Conservation (phyloP, 2,797 vertebrate species). For the Dipus sagitta region DNA sequence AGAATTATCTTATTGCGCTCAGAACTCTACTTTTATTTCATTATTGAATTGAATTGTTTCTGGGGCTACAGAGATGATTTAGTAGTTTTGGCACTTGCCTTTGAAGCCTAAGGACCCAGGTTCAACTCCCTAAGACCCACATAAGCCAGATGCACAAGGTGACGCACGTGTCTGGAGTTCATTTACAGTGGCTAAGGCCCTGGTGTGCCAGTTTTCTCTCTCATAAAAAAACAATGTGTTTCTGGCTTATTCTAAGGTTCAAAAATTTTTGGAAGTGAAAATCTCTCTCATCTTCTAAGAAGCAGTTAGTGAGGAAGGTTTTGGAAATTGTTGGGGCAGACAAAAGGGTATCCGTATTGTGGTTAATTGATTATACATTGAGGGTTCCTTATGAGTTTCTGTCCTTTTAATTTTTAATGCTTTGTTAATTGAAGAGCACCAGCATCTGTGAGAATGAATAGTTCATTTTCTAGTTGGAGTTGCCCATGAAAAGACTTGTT, state of each 20-base stretch:
- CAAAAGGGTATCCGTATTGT: not conserved
- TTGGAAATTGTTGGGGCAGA: not conserved
- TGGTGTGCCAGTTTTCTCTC: too few species aligned
- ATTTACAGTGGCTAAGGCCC: too few species aligned
- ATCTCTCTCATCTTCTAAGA: not conserved
- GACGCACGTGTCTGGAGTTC: too few species aligned
- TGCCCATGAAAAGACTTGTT: not conserved
- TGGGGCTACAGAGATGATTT: too few species aligned
- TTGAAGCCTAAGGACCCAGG: too few species aligned
- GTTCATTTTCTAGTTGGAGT: not conserved
- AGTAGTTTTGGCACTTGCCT: too few species aligned
- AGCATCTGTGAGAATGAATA: not conserved
- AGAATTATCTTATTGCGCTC: not conserved
- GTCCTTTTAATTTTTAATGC: not conserved
- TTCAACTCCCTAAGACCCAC: too few species aligned
- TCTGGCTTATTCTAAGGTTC: not conserved
- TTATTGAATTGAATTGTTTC: not conserved
- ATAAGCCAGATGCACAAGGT: too few species aligned
- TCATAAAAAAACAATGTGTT: not conserved
- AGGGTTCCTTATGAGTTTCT: not conserved
- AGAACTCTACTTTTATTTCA: not conserved
- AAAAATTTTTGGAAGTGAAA: not conserved
- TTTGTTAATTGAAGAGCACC: not conserved
- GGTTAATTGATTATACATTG: not conserved
- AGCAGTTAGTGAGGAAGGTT: not conserved